Percentiles rank a stretch among this genome's conserved stretches.
Conservation (phyloP, 2,888 invertebrate genomes). For the Archaeoteleia sp. region DNA sequence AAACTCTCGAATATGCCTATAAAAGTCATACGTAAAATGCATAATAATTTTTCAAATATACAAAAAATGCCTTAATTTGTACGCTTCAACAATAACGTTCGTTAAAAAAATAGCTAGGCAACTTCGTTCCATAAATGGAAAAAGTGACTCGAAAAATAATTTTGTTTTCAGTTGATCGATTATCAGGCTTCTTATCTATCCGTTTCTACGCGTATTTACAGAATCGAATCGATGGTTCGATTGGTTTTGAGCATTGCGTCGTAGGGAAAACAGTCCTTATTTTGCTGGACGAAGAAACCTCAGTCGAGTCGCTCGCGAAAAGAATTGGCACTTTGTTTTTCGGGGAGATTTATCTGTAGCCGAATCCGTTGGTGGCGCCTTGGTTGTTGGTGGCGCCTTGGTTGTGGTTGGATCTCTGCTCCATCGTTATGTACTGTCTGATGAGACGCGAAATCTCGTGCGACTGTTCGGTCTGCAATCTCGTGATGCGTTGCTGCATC, state of each 20-base stretch:
- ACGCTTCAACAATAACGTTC: no score
- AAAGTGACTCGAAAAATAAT: not conserved
- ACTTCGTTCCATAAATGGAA: conserved; percentile 15
- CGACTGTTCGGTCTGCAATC: conserved; percentile 97
- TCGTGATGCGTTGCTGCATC: conserved; percentile 95
- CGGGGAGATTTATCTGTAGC: conserved; percentile 67
- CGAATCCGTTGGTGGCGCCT: conserved; percentile 64
- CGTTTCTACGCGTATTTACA: conserved; percentile 68
- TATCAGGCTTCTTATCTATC: conserved; percentile 55
- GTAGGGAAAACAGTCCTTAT: conserved; percentile 13
- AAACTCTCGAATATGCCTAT: conserved; percentile 37
- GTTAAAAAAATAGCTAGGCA: no score
- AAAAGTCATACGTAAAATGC: conserved; percentile 30
- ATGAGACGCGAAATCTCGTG: conserved; percentile 97
- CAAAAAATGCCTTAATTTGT: no score
- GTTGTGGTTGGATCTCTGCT: conserved; percentile 80
- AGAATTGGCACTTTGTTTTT: conserved; percentile 42
- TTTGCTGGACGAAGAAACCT: conserved; percentile 2
- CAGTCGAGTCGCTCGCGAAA: conserved; percentile 32
- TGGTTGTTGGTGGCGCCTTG: conserved; percentile 69
- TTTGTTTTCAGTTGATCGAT: conserved; percentile 39
- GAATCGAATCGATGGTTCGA: conserved; percentile 59
- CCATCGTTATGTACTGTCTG: conserved; percentile 96
- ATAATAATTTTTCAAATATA: no score
- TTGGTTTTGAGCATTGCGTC: conserved; percentile 67